These are phyloP conservation scores for Phasia obesa DNA, from an alignment of 2,888 invertebrate species.

Conservation along the genomic window DNA sequence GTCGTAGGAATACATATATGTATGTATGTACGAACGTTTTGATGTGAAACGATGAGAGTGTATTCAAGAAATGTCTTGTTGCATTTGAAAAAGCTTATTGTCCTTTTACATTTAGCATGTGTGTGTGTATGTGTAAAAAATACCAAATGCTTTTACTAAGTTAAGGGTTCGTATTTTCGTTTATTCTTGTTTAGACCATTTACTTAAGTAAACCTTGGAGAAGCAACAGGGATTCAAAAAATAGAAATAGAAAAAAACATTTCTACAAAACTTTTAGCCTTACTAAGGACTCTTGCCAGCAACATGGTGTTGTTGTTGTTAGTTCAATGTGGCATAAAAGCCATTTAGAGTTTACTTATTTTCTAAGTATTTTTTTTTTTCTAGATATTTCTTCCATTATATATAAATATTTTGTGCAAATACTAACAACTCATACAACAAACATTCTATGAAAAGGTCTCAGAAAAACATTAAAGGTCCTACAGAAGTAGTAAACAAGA, in stretches of 20 bases:
- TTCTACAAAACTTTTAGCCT: constrained; percentile 50
- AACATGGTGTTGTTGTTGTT: constrained; percentile 41
- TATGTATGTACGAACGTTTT: not conserved
- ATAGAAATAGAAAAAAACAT: constrained; percentile 4
- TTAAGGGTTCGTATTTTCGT: constrained; percentile 18
- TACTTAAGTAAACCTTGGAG: constrained; percentile 79
- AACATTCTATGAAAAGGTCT: constrained; percentile 52
- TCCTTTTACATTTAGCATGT: constrained; percentile 46
- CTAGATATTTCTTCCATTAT: constrained; percentile 43
- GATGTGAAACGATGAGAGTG: constrained; percentile 27
- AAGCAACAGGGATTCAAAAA: constrained; percentile 72
- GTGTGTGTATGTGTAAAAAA: constrained; percentile 21
- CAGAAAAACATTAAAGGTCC: constrained; percentile 60
- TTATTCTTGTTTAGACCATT: constrained; percentile 74
- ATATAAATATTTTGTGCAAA: constrained; percentile 66
- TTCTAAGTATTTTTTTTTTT: constrained; percentile 47
- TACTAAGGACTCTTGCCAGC: constrained; percentile 29
- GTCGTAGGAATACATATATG: not conserved
- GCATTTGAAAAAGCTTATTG: constrained; percentile 65
- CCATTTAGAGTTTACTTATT: constrained; percentile 67
- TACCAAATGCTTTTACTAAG: constrained; percentile 37
- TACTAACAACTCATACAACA: constrained; percentile 35
- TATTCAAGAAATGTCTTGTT: constrained; percentile 61
- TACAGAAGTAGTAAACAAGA: constrained; percentile 40
- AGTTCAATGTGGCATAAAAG: constrained; percentile 68